These are phyloP conservation scores for Slavum lentiscoides DNA, from an alignment of 2,888 invertebrate genomes.

Conservation along the genomic window DNA sequence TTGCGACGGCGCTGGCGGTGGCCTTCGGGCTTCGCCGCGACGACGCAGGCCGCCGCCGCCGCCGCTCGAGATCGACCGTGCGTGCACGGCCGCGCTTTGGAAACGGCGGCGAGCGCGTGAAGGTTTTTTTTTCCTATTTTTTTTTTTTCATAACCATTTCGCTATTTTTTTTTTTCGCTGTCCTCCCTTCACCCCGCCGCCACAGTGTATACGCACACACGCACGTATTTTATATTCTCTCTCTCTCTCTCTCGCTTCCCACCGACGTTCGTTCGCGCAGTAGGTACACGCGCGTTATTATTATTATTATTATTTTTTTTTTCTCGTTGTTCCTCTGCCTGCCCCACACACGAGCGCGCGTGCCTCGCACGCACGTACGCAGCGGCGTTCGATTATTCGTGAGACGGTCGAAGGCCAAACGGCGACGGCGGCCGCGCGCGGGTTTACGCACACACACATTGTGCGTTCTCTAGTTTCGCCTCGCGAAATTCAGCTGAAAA, in stretches of 20 bases:
- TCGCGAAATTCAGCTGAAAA: conserved; percentile 22
- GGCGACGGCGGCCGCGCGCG: background rate
- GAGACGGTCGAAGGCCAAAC: conserved; percentile 36
- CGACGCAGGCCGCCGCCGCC: background rate
- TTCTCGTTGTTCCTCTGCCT: too few relatives aligned
- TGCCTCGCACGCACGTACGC: conserved; percentile 6
- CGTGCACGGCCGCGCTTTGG: too few relatives aligned
- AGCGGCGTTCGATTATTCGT: conserved; percentile 16
- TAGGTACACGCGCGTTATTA: too few relatives aligned
- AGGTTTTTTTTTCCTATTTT: conserved; percentile 31
- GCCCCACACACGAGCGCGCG: too few relatives aligned
- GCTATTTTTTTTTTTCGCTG: background rate
- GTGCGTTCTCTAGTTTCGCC: conserved; percentile 25
- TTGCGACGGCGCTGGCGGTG: conserved; percentile 4
- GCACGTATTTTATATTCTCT: background rate
- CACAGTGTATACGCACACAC: background rate
- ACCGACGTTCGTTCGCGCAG: too few relatives aligned
- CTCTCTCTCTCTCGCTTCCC: too few relatives aligned
- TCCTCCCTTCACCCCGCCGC: background rate
- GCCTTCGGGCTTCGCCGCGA: too few relatives aligned
- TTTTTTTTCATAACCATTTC: too few relatives aligned
- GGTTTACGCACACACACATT: background rate
- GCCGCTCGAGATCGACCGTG: background rate
- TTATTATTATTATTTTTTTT: too few relatives aligned
- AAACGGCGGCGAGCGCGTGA: background rate